Evolutionary conservation across 2,113 vertebrate genomes (phyloP).

Genomic region (Calidris pugnax): DNA sequence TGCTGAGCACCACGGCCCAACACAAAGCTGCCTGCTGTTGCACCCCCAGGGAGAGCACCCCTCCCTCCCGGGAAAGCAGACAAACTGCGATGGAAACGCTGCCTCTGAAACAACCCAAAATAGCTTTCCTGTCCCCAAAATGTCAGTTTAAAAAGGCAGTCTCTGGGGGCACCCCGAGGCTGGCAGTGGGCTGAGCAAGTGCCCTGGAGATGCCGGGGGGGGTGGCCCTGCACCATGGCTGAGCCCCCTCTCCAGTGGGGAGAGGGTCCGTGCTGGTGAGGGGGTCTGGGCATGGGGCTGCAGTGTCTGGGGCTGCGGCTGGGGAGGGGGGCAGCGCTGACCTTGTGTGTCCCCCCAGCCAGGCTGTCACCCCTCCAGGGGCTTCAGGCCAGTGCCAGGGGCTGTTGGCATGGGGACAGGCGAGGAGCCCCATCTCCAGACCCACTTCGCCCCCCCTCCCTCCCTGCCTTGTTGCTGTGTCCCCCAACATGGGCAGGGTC

Average conservation of each 20-base stretch:
- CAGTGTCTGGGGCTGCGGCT: neutral
- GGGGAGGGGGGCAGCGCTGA: neutral
- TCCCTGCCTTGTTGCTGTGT: neutral
- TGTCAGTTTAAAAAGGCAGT: conserved; percentile 11
- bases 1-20: neutral
- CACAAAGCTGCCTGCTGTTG: neutral
- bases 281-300: neutral
- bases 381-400: neutral
- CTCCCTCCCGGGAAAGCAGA: neutral
- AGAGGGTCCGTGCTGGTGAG: neutral
- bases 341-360: neutral
- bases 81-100: neutral
- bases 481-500: neutral
- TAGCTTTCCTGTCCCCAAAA: conserved; percentile 59
- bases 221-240: neutral
- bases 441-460: neutral
- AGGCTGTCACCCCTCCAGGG: neutral
- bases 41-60: neutral
- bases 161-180: neutral
- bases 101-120: conserved; percentile 26
- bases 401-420: neutral
- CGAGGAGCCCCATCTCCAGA: neutral
- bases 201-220: neutral
- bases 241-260: neutral
- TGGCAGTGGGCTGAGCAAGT: neutral